phyloP scores from a whole-genome alignment of 2,888 invertebrate species.

The Sesamia inferens region DNA sequence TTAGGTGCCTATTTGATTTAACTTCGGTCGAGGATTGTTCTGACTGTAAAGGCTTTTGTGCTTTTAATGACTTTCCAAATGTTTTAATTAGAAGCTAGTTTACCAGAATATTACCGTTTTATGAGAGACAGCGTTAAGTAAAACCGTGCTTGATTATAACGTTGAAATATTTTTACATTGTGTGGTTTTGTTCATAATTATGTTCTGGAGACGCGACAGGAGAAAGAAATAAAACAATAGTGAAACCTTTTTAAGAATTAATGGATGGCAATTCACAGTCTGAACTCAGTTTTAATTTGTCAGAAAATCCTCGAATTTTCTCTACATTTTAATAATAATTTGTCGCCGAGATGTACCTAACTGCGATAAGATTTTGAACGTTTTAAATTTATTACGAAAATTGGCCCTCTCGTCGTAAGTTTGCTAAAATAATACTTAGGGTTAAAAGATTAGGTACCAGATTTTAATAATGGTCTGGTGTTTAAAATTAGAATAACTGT shows the following conservation, averaged over 20 bases:
- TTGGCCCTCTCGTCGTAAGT: too few species aligned
- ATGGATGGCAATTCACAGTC: too few species aligned
- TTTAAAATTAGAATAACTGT: too few species aligned
- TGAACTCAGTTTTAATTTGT: too few species aligned
- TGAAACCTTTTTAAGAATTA: not conserved
- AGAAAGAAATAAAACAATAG: not conserved
- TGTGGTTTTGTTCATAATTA: not conserved
- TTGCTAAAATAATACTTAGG: not conserved
- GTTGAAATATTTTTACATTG: too few species aligned
- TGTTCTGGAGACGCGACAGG: not conserved
- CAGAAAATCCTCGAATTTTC: too few species aligned
- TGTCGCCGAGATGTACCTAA: too few species aligned
- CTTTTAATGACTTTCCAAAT: conserved; percentile 5
- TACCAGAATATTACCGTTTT: not conserved
- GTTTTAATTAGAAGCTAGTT: conserved; percentile 6
- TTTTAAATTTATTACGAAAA: too few species aligned
- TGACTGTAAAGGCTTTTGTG: not conserved
- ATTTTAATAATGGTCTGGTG: not conserved
- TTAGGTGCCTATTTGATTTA: not conserved
- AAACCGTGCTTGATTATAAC: too few species aligned
- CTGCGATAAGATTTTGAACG: too few species aligned
- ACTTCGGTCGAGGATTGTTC: not conserved
- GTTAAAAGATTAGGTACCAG: not conserved
- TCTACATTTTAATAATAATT: too few species aligned
- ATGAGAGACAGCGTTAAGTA: not conserved